Percentiles rank a stretch among this genome's conserved stretches.
Evolutionary conservation across 2,113 vertebrate species (phyloP).

Genomic region (Pholis gunnellus): DNA sequence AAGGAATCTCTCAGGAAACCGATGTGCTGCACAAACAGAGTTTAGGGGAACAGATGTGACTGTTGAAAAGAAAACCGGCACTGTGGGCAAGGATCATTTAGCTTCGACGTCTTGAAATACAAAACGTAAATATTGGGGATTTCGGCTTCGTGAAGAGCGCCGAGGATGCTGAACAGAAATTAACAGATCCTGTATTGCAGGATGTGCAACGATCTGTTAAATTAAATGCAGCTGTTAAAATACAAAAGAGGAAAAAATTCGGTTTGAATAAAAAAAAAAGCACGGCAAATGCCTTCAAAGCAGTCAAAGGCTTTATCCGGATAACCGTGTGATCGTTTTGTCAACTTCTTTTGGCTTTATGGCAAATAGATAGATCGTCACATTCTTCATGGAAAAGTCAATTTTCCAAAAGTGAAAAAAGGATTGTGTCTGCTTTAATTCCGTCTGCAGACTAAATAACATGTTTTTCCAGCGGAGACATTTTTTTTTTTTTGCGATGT

Average conservation of each 20-base stretch:
- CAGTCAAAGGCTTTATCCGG: slow-evolving; percentile 50
- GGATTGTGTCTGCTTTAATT: not conserved
- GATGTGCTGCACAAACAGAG: slow-evolving; percentile 78
- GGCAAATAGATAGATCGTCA: slow-evolving; percentile 28
- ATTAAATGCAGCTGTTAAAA: slow-evolving; percentile 88
- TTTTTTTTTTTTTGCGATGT: slow-evolving; percentile 1
- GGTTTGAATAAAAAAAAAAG: slow-evolving; percentile 65
- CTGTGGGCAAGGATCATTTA: slow-evolving; percentile 85
- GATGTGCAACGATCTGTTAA: slow-evolving; percentile 89
- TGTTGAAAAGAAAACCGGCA: slow-evolving; percentile 74
- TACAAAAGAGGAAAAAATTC: slow-evolving; percentile 61
- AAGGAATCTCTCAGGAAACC: slow-evolving; percentile 73
- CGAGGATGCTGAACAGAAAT: slow-evolving; percentile 70
- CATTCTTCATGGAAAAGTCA: slow-evolving; percentile 21
- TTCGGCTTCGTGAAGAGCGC: slow-evolving; percentile 61
- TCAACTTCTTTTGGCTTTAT: slow-evolving; percentile 51
- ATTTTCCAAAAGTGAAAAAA: not conserved
- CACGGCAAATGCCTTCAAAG: slow-evolving; percentile 49
- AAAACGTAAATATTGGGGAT: slow-evolving; percentile 85
- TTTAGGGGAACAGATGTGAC: slow-evolving; percentile 79
- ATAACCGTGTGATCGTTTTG: slow-evolving; percentile 53
- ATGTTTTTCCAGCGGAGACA: not conserved
- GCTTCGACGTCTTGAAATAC: slow-evolving; percentile 82
- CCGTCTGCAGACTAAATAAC: not conserved
- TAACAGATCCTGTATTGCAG: slow-evolving; percentile 85